phyloP scores from a whole-genome alignment of 2,113 vertebrate species.

The Nesogale talazaci region DNA sequence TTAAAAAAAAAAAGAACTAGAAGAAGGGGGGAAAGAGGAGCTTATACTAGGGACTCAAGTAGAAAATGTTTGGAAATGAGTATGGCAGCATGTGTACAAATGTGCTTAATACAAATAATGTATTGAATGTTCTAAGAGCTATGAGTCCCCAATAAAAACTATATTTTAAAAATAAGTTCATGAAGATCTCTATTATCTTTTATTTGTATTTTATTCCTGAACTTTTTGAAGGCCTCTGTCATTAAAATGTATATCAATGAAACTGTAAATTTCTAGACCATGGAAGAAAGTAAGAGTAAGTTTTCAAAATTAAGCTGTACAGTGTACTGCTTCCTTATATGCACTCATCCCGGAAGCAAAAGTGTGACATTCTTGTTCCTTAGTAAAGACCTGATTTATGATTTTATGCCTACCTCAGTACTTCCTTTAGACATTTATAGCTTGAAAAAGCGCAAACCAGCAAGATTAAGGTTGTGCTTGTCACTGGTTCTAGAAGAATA shows the following conservation, averaged over 20 bases:
- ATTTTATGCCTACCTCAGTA: background rate
- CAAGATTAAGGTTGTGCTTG: slow-evolving; percentile 12
- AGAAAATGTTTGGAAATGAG: no score
- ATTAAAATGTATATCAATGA: background rate
- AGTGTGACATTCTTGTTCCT: slow-evolving; percentile 37
- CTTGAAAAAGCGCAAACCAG: slow-evolving; percentile 17
- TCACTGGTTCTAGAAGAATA: slow-evolving; percentile 34
- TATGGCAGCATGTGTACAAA: no score
- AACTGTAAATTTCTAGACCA: slow-evolving; percentile 15
- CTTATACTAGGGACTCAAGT: no score
- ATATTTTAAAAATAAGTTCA: no score
- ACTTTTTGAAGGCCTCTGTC: no score
- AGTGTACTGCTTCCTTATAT: background rate
- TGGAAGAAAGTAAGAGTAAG: background rate
- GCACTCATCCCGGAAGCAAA: background rate
- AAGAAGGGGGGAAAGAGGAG: no score
- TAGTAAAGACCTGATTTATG: slow-evolving; percentile 35
- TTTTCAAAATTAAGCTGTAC: background rate
- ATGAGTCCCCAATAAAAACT: no score
- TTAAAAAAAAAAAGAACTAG: no score
- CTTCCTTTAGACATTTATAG: background rate
- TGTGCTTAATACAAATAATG: no score
- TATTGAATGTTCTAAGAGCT: no score
- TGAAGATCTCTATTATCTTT: no score
- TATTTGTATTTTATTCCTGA: no score